Evolutionary conservation across 2,888 invertebrate species (phyloP), one percentile per base, ranked within the genome.

Genomic region (Acrobasis consociella): DNA sequence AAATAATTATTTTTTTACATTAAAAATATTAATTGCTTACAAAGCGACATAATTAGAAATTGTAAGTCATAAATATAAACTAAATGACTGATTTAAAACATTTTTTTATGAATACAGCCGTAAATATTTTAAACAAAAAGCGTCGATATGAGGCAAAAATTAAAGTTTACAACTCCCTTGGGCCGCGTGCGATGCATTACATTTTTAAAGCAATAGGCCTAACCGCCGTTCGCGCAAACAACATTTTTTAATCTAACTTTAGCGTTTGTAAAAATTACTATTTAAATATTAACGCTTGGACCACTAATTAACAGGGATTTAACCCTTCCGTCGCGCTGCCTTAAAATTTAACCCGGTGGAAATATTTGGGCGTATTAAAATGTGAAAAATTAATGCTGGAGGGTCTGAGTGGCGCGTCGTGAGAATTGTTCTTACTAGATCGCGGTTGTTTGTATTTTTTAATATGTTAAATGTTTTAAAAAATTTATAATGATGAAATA

Each of bases 301-400:
- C 88, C 86, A 79, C 90, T 90, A 91, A 91, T 91, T 91, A 91
- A 92, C 90, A 84, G 88, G 86, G 91, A 92, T 91, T 89, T 91
- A 93, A 91, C 93, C 92, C 91, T 91, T 89, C 91, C 91, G 93
- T 91, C 91, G 88, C 87, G 83, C 83, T 72, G 83, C 77, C 81
- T 87, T 82, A 92, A 88, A 91, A 91, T 91, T 93, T 88, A 88
- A 86, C 81, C 82, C 88, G 70, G 83, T 85, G 86, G 87, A 89
- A 92, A 91, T 92, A 91, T 91, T 92, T 92, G 87, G 87, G 90
- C 89, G 91, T 91, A 92, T 91, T 92, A 92, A 92, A 91, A 90
- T 83, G 81, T 92, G 85, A 91, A 92, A 92, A 86, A 87, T 91
- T 91, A 87, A 92, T 91, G 87, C 66, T n/a, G 46, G 46, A 46